Conservation (phyloP, 2,113 vertebrate species). For the Platycercus adscitus region DNA sequence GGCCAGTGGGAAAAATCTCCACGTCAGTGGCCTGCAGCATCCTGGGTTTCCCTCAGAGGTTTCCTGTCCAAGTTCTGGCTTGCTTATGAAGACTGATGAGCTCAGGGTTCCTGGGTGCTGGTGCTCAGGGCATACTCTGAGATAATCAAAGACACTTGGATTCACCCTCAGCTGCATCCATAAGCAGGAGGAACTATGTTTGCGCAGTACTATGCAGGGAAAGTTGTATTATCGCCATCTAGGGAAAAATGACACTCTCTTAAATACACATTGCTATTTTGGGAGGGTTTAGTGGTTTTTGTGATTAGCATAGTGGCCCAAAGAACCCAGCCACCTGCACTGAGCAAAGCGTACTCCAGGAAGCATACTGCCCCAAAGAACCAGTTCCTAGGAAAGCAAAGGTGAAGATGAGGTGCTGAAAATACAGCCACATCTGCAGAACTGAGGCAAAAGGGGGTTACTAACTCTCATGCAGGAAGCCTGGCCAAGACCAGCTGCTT, state of each 20-base stretch:
- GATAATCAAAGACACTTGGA: not conserved
- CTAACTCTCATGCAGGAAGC: not conserved
- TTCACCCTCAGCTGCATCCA: not conserved
- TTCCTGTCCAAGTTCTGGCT: not conserved
- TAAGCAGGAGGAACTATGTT: not conserved
- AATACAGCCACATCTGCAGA: not conserved
- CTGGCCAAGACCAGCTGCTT: not conserved
- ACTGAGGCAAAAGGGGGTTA: not conserved
- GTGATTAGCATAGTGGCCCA: not conserved
- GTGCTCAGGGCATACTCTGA: not conserved
- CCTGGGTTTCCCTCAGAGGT: not conserved
- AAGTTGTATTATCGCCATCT: not conserved
- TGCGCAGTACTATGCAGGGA: not conserved
- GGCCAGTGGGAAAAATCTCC: not conserved
- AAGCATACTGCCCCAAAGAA: not conserved
- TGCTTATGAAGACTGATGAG: not conserved
- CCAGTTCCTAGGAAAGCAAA: not conserved
- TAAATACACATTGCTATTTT: not conserved
- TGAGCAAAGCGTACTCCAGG: not conserved
- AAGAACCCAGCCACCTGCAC: not conserved
- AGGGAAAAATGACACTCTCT: not conserved
- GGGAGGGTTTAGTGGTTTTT: not conserved
- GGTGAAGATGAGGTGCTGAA: not conserved
- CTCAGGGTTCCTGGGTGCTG: not conserved
- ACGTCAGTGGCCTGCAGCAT: not conserved